These are phyloP conservation scores for Pristis pectinata DNA, from an alignment of 2,797 vertebrate species.

Conservation along the genomic window DNA sequence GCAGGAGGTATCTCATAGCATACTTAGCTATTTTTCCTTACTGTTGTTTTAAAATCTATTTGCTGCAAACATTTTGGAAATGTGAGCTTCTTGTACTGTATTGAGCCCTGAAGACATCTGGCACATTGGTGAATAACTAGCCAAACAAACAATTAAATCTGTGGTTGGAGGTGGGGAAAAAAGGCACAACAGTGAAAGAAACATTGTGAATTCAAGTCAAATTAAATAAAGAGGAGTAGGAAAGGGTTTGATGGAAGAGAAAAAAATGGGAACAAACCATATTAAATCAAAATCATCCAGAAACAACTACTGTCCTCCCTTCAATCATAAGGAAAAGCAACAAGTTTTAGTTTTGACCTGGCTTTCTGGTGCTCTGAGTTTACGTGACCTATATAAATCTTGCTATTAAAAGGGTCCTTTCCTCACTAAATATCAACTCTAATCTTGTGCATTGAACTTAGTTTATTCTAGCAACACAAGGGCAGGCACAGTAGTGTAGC, in stretches of 20 bases:
- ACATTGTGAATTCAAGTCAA: not conserved
- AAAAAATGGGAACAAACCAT: not conserved
- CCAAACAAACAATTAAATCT: not conserved
- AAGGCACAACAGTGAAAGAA: not conserved
- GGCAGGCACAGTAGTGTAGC: no score
- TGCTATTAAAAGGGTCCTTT: not conserved
- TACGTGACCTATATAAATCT: not conserved
- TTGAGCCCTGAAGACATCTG: not conserved
- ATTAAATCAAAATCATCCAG: not conserved
- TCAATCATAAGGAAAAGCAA: no score
- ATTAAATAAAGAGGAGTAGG: not conserved
- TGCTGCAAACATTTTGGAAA: not conserved
- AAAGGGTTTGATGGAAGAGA: not conserved
- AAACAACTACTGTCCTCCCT: no score
- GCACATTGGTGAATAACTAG: not conserved
- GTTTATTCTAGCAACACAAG: not conserved
- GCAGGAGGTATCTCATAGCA: not conserved
- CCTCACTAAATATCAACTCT: not conserved
- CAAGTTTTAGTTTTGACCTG: not conserved
- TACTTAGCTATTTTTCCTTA: not conserved
- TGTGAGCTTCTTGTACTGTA: not conserved
- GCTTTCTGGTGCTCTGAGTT: not conserved
- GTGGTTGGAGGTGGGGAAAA: not conserved
- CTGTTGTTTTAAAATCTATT: not conserved
- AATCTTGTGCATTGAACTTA: not conserved